phyloP scores from a whole-genome alignment of 2,888 invertebrate species.

The Thelaira solivaga region DNA sequence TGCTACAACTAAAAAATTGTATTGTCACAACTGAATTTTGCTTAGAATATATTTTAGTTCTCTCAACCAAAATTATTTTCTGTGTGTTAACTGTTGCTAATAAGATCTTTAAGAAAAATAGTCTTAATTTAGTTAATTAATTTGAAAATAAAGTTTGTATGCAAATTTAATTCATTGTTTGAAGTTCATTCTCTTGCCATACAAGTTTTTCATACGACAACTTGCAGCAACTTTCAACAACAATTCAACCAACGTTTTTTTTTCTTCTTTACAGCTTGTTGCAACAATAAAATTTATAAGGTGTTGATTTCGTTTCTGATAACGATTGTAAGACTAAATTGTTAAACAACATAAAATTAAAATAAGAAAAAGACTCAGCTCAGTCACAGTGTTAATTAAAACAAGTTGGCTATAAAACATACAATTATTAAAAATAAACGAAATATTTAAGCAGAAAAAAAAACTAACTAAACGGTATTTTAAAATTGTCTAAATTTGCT shows the following conservation, averaged over 20 bases:
- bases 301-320: conserved; percentile 42
- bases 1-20: too few species aligned
- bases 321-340: conserved; percentile 14
- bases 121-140: too few species aligned
- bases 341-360: not conserved
- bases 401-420: not conserved
- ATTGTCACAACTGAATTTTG: too few species aligned
- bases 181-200: not conserved
- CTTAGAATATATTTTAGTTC: too few species aligned
- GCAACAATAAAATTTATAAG: conserved; percentile 20
- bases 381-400: conserved; percentile 16
- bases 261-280: conserved; percentile 2
- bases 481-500: conserved; percentile 11
- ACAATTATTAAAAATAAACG: not conserved
- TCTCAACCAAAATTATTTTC: too few species aligned
- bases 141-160: not conserved
- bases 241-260: not conserved
- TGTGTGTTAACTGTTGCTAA: too few species aligned
- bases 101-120: too few species aligned
- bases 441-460: conserved; percentile 21
- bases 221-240: not conserved
- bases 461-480: not conserved
- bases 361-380: not conserved
- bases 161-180: not conserved
- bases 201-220: not conserved